Base-by-base conservation (phyloP, 2,888 invertebrate genomes). In the Ennomos erosarius region DNA sequence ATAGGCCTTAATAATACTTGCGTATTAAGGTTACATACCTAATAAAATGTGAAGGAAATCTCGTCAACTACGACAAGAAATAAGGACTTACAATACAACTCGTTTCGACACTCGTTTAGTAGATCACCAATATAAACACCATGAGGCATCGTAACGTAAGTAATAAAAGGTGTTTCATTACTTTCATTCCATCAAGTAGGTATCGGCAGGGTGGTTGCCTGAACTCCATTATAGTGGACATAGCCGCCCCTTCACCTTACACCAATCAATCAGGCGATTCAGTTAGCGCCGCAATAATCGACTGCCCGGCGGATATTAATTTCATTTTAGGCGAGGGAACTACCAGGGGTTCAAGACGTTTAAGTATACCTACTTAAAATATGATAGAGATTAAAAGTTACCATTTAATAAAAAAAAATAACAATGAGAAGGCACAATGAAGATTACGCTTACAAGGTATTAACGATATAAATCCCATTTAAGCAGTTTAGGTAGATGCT, bases 231-330 rank as follows among this genome's bases (percentile, higher is more conserved):
- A 65, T 55, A 69, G 65, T 70, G 70, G 71, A 68, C 71, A 69
- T 26, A 49, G 59, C 55, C 37, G 51, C 53, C 62, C 55, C 48
- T 59, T 61, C 56, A 64, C 59, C 67, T 59, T 52, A 58, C 61
- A 54, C 47, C 70, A 70, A 82, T 81, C 74, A 80, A 78, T 80
- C 78, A 76, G 62, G 42, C 66, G 67, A 78, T 75, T 71, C 71
- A 68, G 69, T 72, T 67, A 73, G 64, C 65, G 65, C 42, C 56
- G 61, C 59, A 55, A 62, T 53, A 57, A 49, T 39, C 36, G 39
- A 56, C 39, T 59, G 59, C 54, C 49, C 47, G 38, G 11, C 55
- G 55, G 56, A 69, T 59, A 64, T 64, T 58, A 55, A 49, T 57
- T 60, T 58, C 55, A 37, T 36, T 55, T 44, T 43, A 26, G 38